Percentiles rank a stretch among this genome's conserved stretches.
phyloP scores from a whole-genome alignment of 2,113 vertebrate genomes.

The Zosterops lateralis region DNA sequence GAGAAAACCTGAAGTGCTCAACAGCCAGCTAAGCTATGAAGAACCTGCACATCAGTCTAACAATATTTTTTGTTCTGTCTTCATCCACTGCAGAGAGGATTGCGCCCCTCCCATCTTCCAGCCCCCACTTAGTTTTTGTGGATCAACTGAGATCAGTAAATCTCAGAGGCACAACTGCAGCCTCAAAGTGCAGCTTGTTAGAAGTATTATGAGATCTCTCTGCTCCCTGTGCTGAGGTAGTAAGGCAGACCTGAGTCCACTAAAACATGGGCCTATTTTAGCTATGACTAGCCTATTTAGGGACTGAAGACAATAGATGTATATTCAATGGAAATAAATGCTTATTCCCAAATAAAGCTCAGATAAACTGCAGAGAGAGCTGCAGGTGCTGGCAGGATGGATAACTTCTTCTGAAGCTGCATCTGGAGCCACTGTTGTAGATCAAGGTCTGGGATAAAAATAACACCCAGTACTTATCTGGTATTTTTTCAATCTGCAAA shows the following conservation, averaged over 20 bases:
- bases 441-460: constrained; percentile 17
- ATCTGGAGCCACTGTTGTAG: not conserved
- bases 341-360: not conserved
- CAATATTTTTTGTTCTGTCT: not conserved
- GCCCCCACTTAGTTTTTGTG: not conserved
- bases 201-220: not conserved
- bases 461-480: not conserved
- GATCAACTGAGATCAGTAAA: not conserved
- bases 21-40: not conserved
- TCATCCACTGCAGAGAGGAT: not conserved
- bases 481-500: not conserved
- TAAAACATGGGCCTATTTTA: not conserved
- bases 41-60: not conserved
- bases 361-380: not conserved
- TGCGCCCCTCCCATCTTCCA: fast-evolving
- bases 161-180: not conserved
- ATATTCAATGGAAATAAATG: not conserved
- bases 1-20: not conserved
- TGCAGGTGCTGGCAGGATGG: constrained; percentile 23
- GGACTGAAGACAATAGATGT: not conserved
- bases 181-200: not conserved
- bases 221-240: fast-evolving
- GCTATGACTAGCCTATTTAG: not conserved
- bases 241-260: not conserved
- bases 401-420: constrained; percentile 3